Conservation (phyloP, 2,888 invertebrate genomes). For the Nephrocerus scutellatus region DNA sequence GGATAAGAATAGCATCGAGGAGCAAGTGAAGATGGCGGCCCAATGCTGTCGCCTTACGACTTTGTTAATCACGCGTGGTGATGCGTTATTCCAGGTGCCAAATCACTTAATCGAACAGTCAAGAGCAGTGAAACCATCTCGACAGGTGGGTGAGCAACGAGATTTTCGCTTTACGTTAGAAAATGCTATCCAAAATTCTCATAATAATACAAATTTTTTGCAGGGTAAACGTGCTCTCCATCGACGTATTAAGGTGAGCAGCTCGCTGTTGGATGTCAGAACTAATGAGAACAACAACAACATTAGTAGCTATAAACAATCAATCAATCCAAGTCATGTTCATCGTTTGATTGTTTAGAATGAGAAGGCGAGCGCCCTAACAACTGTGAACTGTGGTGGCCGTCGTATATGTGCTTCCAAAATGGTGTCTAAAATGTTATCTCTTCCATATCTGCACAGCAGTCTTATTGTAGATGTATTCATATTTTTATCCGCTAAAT, state of each 20-base stretch:
- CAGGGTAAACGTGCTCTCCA: slow-evolving; percentile 41
- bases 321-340: slow-evolving; percentile 43
- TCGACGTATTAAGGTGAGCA: slow-evolving; percentile 33
- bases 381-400: too few species aligned
- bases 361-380: too few species aligned
- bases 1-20: slow-evolving; percentile 61
- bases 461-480: too few species aligned
- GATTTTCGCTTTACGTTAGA: neutral
- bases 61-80: slow-evolving; percentile 69
- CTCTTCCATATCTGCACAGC: too few species aligned
- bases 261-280: slow-evolving; percentile 29
- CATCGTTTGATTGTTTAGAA: slow-evolving; percentile 43
- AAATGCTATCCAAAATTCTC: neutral
- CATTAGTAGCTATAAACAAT: slow-evolving; percentile 26
- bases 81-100: slow-evolving; percentile 75
- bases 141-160: slow-evolving; percentile 40
- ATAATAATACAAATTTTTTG: too few species aligned
- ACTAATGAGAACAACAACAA: slow-evolving; percentile 21
- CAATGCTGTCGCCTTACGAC: slow-evolving; percentile 82
- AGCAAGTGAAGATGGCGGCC: slow-evolving; percentile 77
- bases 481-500: too few species aligned
- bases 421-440: too few species aligned
- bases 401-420: too few species aligned
- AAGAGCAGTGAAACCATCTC: slow-evolving; percentile 40
- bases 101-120: slow-evolving; percentile 62